These are phyloP conservation scores for Phyllopteryx taeniolatus DNA, from an alignment of 2,113 vertebrate genomes.

Conservation along the genomic window DNA sequence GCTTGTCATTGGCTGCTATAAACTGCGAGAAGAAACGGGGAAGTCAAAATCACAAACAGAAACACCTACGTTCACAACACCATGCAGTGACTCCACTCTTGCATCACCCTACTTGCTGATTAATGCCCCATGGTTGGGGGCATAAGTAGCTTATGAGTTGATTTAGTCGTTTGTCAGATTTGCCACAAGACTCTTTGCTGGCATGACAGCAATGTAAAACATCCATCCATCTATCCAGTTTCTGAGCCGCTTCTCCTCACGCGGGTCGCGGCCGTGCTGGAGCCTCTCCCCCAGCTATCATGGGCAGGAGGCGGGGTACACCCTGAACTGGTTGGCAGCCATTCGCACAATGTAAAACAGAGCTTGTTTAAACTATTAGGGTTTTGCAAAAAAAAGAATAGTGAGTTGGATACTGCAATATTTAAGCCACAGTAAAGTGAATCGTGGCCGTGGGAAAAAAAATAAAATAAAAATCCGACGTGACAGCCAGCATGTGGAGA, in stretches of 20 bases:
- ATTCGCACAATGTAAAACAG: slow-evolving; percentile 26
- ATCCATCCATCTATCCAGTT: neutral
- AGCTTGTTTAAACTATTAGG: slow-evolving; percentile 7
- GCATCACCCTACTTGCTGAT: slow-evolving; percentile 42
- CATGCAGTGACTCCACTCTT: neutral
- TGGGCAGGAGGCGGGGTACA: too few relatives aligned
- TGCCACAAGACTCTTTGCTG: slow-evolving; percentile 31
- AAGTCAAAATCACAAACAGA: neutral
- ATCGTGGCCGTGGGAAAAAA: too few relatives aligned
- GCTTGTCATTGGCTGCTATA: slow-evolving; percentile 98
- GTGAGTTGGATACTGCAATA: neutral
- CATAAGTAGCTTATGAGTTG: slow-evolving; percentile 58
- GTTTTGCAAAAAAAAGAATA: neutral
- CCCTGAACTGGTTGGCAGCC: too few relatives aligned
- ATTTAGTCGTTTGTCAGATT: slow-evolving; percentile 52
- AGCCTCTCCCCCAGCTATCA: too few relatives aligned
- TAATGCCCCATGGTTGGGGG: slow-evolving; percentile 39
- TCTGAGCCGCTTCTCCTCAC: too few relatives aligned
- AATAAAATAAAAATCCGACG: too few relatives aligned
- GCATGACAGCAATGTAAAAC: slow-evolving; percentile 34
- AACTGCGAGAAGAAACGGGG: slow-evolving; percentile 75
- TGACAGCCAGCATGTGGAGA: too few relatives aligned
- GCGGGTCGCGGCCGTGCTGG: too few relatives aligned
- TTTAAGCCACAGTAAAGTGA: neutral
- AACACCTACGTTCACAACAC: neutral